A percentile compares a stretch with the other conserved stretches of the same genome.
These are phyloP conservation scores for Bufo gargarizans DNA, from an alignment of 2,113 vertebrate genomes.

Conservation along the genomic window DNA sequence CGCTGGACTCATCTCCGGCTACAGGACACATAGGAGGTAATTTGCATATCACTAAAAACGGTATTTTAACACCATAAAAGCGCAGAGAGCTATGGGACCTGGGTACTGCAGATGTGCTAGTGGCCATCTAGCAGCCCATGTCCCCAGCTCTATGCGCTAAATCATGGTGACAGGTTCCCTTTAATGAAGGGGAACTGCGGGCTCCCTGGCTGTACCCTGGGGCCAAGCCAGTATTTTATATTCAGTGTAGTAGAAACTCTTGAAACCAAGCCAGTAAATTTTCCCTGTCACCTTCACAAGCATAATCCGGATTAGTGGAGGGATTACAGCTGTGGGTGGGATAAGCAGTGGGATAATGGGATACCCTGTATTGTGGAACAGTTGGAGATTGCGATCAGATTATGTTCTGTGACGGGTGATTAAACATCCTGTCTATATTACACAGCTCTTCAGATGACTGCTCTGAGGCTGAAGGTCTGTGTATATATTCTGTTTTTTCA, in stretches of 20 bases:
- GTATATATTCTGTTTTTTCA: too few relatives aligned
- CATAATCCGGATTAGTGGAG: constrained; percentile 54
- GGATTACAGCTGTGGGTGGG: constrained; percentile 45
- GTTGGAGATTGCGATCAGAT: constrained; percentile 48
- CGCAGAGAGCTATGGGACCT: too few relatives aligned
- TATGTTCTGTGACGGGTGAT: constrained; percentile 36
- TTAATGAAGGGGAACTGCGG: not conserved
- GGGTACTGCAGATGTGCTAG: too few relatives aligned
- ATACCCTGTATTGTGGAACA: not conserved
- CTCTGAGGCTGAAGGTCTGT: not conserved
- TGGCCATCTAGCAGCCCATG: too few relatives aligned
- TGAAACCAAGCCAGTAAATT: not conserved
- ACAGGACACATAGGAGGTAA: too few relatives aligned
- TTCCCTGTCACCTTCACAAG: constrained; percentile 46
- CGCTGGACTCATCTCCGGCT: too few relatives aligned
- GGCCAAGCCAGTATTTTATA: not conserved
- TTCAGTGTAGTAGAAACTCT: not conserved
- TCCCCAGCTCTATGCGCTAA: too few relatives aligned
- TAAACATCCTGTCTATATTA: constrained; percentile 3
- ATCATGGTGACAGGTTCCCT: too few relatives aligned
- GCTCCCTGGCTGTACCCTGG: not conserved
- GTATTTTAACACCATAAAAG: too few relatives aligned
- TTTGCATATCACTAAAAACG: too few relatives aligned
- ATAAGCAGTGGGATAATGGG: constrained; percentile 41
- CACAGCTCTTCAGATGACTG: constrained; percentile 25